Percentiles rank a stretch among this genome's conserved stretches.
phyloP scores from a whole-genome alignment of 2,113 vertebrate genomes.

The Melanostigma gelatinosum region DNA sequence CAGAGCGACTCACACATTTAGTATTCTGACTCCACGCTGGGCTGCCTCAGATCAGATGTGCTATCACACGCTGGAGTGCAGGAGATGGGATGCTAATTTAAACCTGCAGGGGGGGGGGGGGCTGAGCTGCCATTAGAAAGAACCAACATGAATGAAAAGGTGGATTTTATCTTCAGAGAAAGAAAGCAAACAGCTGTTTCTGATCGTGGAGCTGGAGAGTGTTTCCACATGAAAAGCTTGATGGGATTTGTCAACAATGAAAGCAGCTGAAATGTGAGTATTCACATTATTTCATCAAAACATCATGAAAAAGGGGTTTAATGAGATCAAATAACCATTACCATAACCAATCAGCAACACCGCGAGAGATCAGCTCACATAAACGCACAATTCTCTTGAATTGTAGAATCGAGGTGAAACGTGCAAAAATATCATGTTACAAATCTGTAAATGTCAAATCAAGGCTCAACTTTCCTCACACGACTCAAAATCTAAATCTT shows the following conservation, averaged over 20 bases:
- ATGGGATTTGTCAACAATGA: background rate
- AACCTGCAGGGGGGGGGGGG: constrained; percentile 58
- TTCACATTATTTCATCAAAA: background rate
- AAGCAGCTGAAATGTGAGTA: background rate
- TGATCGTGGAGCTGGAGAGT: background rate
- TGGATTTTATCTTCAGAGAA: constrained; percentile 56
- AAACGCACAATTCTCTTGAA: too few relatives aligned
- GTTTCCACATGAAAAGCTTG: background rate
- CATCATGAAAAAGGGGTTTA: background rate
- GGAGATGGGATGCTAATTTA: constrained; percentile 82
- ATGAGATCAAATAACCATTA: background rate
- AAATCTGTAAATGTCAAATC: too few relatives aligned
- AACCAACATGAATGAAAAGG: constrained; percentile 69
- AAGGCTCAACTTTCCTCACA: too few relatives aligned
- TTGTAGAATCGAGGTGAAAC: too few relatives aligned
- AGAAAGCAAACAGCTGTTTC: constrained; percentile 10
- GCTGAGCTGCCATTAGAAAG: constrained; percentile 55
- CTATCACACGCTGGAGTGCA: constrained; percentile 74
- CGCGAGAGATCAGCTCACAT: too few relatives aligned
- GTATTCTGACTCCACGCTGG: constrained; percentile 74
- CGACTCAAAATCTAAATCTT: too few relatives aligned
- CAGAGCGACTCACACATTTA: constrained; percentile 61
- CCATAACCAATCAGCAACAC: too few relatives aligned
- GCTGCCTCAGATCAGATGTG: constrained; percentile 77
- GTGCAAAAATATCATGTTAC: too few relatives aligned